These are phyloP conservation scores for Clusia tigrina DNA, from an alignment of 2,888 invertebrate genomes.

Conservation along the genomic window DNA sequence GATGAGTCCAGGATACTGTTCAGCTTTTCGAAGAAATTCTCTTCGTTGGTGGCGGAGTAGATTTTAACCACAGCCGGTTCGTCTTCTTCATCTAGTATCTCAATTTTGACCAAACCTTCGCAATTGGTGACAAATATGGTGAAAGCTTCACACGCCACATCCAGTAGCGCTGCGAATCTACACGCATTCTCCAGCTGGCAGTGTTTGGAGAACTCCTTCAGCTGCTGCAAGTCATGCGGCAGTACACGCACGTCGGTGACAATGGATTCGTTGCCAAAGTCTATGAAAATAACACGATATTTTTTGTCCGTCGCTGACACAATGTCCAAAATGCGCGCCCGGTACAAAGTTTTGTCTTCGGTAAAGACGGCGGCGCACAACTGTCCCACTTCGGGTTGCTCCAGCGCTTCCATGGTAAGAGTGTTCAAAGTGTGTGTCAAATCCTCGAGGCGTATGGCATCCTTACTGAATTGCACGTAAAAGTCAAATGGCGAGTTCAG, in stretches of 20 bases:
- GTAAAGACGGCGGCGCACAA: constrained; percentile 79
- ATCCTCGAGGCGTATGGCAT: constrained; percentile 66
- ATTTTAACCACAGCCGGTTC: constrained; percentile 50
- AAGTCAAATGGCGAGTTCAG: constrained; percentile 78
- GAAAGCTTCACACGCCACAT: constrained; percentile 47
- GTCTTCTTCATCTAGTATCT: constrained; percentile 43
- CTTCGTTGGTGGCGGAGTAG: constrained; percentile 42
- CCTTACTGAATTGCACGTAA: constrained; percentile 77
- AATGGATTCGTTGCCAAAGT: constrained; percentile 72
- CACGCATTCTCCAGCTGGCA: constrained; percentile 70
- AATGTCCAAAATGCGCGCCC: constrained; percentile 81
- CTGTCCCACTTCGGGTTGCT: constrained; percentile 59
- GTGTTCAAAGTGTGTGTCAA: constrained; percentile 60
- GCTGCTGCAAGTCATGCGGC: constrained; percentile 68
- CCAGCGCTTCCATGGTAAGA: constrained; percentile 36
- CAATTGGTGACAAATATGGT: constrained; percentile 52
- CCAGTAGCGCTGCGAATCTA: constrained; percentile 60
- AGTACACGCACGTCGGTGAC: constrained; percentile 69
- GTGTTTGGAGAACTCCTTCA: constrained; percentile 69
- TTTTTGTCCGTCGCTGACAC: constrained; percentile 67
- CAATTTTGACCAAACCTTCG: constrained; percentile 50
- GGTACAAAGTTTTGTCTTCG: constrained; percentile 86
- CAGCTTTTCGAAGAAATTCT: constrained; percentile 54
- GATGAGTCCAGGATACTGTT: constrained; percentile 44
- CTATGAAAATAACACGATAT: constrained; percentile 76